Evolutionary conservation across 2,113 vertebrate species (phyloP).

Genomic region (Spheniscus mendiculus): DNA sequence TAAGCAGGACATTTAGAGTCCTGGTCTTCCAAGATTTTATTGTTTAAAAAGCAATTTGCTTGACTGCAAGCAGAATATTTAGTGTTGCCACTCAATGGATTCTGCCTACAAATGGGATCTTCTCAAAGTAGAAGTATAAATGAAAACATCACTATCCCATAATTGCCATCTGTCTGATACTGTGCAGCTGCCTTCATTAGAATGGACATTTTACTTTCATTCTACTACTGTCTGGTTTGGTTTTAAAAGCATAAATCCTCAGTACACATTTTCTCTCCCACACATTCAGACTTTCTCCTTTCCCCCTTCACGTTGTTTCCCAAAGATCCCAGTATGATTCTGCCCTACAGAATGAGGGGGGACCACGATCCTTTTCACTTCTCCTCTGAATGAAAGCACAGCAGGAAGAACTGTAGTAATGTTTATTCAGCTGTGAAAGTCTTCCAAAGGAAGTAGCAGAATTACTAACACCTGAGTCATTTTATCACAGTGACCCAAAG

Average conservation of each 20-base stretch:
- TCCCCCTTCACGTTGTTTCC: neutral
- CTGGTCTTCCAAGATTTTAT: neutral
- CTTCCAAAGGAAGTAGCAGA: conserved; percentile 4
- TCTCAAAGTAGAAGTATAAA: neutral
- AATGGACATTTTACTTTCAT: neutral
- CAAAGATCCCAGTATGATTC: neutral
- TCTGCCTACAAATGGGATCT: neutral
- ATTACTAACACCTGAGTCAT: conserved; percentile 43
- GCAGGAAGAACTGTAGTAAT: neutral
- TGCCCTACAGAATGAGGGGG: neutral
- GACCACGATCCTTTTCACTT: neutral
- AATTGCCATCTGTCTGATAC: neutral
- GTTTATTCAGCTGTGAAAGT: conserved; percentile 46
- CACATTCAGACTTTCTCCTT: neutral
- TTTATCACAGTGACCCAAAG: neutral
- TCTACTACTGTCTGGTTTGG: neutral
- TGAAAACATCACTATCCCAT: neutral
- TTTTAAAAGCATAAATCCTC: neutral
- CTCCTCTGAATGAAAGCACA: neutral
- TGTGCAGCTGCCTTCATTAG: neutral
- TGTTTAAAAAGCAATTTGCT: neutral
- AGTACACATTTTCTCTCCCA: neutral
- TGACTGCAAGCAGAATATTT: neutral
- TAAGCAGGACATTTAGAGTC: neutral
- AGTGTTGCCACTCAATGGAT: neutral